Base-by-base conservation (phyloP, 2,888 invertebrate genomes). In the Eupithecia dodoneata region DNA sequence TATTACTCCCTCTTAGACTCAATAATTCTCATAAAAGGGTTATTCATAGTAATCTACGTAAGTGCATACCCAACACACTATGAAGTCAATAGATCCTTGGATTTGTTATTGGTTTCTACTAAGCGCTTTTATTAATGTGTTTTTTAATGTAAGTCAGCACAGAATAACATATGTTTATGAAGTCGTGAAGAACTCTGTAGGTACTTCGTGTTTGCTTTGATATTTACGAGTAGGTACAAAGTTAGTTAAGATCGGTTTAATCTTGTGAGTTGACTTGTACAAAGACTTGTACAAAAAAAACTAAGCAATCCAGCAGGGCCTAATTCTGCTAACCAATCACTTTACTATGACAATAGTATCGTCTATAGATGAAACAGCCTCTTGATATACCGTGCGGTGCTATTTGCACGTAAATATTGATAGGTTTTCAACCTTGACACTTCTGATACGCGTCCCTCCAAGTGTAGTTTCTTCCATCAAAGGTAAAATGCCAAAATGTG, bases 201-300 rank as follows among this genome's bases (percentile, higher is more conserved):
- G 15, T 66, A 52, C 15, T 4, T 18, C 15, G 15, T 66, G 13
- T 42, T 41, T 42, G 65, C 6, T 30, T 30, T 42, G 41, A 66
- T 65, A 65, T 13, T 30, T 4, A 30, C 0, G 30, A 30, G 30
- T 1, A 13, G 13, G 13, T 66, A 42, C 13, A 2, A 41, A 41
- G n/a, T 55, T 42, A 10, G 10, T n/a, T 10, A 63, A 30, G 65
- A 59, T 59, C 18, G 10, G 7, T 59, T 59, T 18, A 59, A 59
- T 59, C n/a, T 55, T 30, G 30, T 30, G 3, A 18, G n/a, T 59
- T 59, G n/a, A n/a, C n/a, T n/a, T n/a, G n/a, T n/a, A n/a, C 2
- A 55, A 55, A 59, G 18, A 59, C 18, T 59, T 59, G 59, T 59
- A 59, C 18, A 59, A 66, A 42, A 13, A 66, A 66, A 42, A 66